Conservation (phyloP, 2,797 vertebrate species). For the Epinephelus malabaricus region DNA sequence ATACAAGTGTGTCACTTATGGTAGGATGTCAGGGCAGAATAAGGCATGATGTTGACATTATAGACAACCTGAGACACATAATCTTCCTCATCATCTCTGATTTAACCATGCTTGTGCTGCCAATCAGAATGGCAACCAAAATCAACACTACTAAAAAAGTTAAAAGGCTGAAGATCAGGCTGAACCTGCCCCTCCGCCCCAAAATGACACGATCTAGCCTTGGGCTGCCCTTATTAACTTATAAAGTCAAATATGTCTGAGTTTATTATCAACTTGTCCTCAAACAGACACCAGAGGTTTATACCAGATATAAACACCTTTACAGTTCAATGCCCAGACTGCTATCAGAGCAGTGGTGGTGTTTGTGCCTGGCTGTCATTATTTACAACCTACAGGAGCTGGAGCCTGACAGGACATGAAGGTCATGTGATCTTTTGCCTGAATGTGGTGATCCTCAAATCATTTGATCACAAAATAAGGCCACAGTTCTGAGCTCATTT, state of each 20-base stretch:
- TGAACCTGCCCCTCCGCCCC: neutral
- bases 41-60: slow-evolving; percentile 2
- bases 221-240: neutral
- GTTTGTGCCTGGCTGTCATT: neutral
- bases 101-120: neutral
- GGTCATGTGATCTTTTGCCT: neutral
- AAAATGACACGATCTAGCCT: neutral
- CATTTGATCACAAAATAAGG: slow-evolving; percentile 1
- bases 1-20: neutral
- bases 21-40: neutral
- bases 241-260: neutral
- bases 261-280: neutral
- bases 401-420: neutral
- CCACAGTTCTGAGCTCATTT: neutral
- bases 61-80: neutral
- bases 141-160: neutral
- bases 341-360: neutral
- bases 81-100: neutral
- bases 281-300: neutral
- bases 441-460: neutral
- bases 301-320: neutral
- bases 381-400: neutral
- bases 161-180: neutral
- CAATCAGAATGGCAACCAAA: neutral
- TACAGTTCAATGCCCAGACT: neutral